Base-by-base conservation (phyloP, 2,797 vertebrate genomes). In the Sphaeramia orbicularis region DNA sequence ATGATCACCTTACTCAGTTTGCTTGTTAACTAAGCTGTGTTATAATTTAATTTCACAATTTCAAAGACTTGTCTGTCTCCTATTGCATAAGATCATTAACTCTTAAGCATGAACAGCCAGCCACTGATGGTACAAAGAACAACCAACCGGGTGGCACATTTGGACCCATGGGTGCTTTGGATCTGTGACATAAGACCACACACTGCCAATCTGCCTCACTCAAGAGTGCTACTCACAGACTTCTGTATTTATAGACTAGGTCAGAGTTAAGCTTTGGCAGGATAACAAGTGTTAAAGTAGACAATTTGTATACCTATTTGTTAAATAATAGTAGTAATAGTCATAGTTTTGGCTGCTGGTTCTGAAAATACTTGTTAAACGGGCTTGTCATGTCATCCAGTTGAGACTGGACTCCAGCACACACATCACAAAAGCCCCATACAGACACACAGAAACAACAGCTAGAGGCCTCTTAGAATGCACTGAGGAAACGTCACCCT, bases 41-140 rank as follows among this genome's bases (percentile, higher is more conserved):
- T 6, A 27, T 24, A 27, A 27, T 27, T 27, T 27, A 2, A 27
- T 35, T 40, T 49, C 15, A 41, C 42, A 54, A 50, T 18, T 18
- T 27, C 18, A 44, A 63, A 41, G 24, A 73, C 38, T 43, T 47
- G 56, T 14, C 0, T 0, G 32, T 63, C 52, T 10, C 8, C 45
- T 16, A 42, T 84, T 85, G 58, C 68, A 24, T 78, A 84, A 83
- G 62, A 48, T 64, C 59, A 65, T 80, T 80, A 75, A 59, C 16
- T 30, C 53, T 36, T n/a, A 9, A 32, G 64, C 24, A 55, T 78
- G 44, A 74, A 80, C 74, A 74, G 47, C 0, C 0, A 27, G 49
- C 19, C 38, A 36, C 49, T 83, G 72, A 76, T 74, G 60, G 41
- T 70, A 71, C 56, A 68, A 69, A 74, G 55, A 72, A 37, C 50